phyloP scores from a whole-genome alignment of 2,888 invertebrate species.

The Pollenia labialis region DNA sequence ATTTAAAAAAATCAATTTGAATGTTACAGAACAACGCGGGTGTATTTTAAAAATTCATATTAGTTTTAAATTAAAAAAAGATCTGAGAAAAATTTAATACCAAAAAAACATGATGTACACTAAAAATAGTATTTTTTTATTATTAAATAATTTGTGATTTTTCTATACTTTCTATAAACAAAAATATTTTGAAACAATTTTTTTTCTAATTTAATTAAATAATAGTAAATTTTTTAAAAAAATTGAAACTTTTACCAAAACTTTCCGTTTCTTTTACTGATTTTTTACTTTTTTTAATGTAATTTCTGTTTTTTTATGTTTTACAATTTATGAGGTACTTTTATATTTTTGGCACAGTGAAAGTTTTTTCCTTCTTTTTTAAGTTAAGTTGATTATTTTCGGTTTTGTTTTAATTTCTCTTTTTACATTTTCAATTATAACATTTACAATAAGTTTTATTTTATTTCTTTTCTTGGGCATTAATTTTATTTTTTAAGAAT shows the following conservation, averaged over 20 bases:
- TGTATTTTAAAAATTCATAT: too few species aligned
- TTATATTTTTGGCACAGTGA: constrained; percentile 91
- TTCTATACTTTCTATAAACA: neutral
- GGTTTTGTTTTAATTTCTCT: constrained; percentile 58
- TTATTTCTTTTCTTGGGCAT: constrained; percentile 56
- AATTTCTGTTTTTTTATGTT: constrained; percentile 71
- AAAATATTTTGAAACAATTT: neutral
- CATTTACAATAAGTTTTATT: constrained; percentile 62
- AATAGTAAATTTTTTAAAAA: constrained; percentile 36
- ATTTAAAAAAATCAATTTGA: too few species aligned
- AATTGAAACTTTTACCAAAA: constrained; percentile 46
- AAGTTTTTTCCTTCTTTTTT: constrained; percentile 84
- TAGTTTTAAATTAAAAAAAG: too few species aligned
- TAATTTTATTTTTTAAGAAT: constrained; percentile 60
- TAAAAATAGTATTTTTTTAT: neutral
- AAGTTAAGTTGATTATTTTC: constrained; percentile 62
- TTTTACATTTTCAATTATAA: constrained; percentile 70
- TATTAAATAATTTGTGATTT: neutral
- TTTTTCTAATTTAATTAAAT: constrained; percentile 1
- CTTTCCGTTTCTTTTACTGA: constrained; percentile 47
- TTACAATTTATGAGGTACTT: constrained; percentile 89
- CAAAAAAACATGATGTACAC: too few species aligned
- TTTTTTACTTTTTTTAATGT: constrained; percentile 58
- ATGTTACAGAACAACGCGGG: too few species aligned
- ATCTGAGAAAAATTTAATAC: too few species aligned